These are phyloP conservation scores for Trichomycterus rosablanca DNA, from an alignment of 2,113 vertebrate species.

Conservation along the genomic window DNA sequence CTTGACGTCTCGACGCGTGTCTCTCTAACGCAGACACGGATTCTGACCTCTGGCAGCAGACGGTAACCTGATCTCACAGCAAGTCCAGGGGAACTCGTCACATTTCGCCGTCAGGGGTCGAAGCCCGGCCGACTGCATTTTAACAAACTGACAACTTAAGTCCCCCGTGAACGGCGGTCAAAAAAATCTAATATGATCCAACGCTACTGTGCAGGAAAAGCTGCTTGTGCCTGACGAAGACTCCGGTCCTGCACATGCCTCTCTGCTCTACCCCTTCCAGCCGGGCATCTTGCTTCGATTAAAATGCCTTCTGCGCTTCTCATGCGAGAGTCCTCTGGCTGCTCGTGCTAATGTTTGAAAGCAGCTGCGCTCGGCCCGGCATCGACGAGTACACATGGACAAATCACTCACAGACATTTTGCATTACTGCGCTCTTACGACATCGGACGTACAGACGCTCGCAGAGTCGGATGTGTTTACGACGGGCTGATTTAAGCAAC, in stretches of 20 bases:
- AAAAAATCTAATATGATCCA: background rate
- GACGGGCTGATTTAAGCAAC: background rate
- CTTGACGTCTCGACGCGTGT: constrained; percentile 25
- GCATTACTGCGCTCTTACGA: background rate
- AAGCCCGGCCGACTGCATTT: background rate
- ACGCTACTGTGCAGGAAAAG: constrained; percentile 2
- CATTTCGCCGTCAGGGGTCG: constrained; percentile 9
- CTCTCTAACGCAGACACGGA: constrained; percentile 8
- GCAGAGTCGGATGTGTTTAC: constrained; percentile 11
- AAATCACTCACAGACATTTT: constrained; percentile 38
- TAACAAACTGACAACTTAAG: constrained; percentile 3
- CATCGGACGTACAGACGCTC: background rate
- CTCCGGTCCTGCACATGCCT: constrained; percentile 24
- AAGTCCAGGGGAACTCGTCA: constrained; percentile 29
- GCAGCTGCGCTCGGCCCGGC: constrained; percentile 30
- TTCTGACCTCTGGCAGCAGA: constrained; percentile 33
- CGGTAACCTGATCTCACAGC: constrained; percentile 38
- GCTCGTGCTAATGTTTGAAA: constrained; percentile 26
- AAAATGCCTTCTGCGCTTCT: constrained; percentile 48
- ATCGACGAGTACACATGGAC: constrained; percentile 24
- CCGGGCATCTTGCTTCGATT: constrained; percentile 51
- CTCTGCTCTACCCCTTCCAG: constrained; percentile 37
- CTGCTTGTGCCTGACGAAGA: constrained; percentile 13
- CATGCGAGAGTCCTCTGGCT: constrained; percentile 43
- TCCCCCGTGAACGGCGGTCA: background rate